Base-by-base conservation (phyloP, 1,140 invertebrate species). In the Elymnias hypermnestra region DNA sequence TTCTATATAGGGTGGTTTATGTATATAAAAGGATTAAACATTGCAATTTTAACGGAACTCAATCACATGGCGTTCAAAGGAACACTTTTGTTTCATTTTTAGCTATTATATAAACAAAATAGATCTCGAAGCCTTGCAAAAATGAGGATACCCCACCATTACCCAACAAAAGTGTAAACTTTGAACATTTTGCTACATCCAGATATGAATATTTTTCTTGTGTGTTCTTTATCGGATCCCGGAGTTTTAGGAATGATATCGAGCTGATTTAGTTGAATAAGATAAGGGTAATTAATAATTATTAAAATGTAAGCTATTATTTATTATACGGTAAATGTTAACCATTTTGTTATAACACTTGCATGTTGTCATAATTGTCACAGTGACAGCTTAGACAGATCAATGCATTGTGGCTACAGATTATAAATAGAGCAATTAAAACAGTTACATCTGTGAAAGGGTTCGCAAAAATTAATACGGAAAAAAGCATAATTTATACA, bases 231-330 rank as follows among this genome's bases (percentile, higher is more conserved):
- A 72, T 59, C 70, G 74, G 68, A 69, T 61, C 66, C 67, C 33
- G 17, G 19, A 15, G 33, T 36, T 36, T 36, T 56, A 57, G 77
- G 81, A 84, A 84, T 84, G 81, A 79, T 82, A 79, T 73, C 73
- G 68, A 79, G 77, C 77, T 81, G 81, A 81, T 76, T 74, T 57
- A 61, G 23, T 56, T 33, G 29, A 49, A 57, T 61, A 63, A 52
- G 52, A 60, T 26, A 44, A 19, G 13, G 19, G 0, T 45, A 29
- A 23, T 51, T 29, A 44, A 45, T 39, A n/a, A 52, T 44, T 44
- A 55, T 59, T 65, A 61, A 63, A n/a, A 68, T 70, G 52, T 49
- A 76, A 82, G 77, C 72, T 51, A 59, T 55, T 56, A 53, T 63
- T 47, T 77, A 76, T n/a, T 77, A 62, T 77, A 82, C 73, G 77